Base-by-base conservation (phyloP, 2,797 vertebrate genomes). In the Triplophysa yarkandensis region DNA sequence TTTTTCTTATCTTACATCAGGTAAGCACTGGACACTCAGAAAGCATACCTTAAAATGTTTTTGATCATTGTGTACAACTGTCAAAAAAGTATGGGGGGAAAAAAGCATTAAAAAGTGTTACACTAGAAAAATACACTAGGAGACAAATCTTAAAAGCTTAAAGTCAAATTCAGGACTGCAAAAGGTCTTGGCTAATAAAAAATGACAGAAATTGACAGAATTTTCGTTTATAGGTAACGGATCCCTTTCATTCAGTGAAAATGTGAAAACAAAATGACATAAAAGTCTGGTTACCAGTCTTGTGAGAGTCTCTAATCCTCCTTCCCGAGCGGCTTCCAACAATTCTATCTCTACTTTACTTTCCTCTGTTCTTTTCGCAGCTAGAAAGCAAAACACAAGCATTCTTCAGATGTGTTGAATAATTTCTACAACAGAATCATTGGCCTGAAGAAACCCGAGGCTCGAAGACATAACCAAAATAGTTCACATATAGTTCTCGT, bases 321-420 rank as follows among this genome's bases (percentile, higher is more conserved):
- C 97, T 81, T 99, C 97, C 82, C 96, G 91, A 25, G 94, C 93
- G 63, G 95, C 94, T 77, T 92, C 92, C 81, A 98, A 79, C 76
- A 98, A 92, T 62, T 93, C 78, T 79, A 96, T 95, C 86, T 98
- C 97, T 60, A 94, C 87, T 78, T 98, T 98, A 80, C 95, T 95
- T 89, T 96, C 94, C 78, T 98, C 95, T 2, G 97, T 99, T 52
- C 94, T 92, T 89, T 96, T 94, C 48, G 95, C 95, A 76, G 96
- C 97, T 98, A 81, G 75, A 6, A 32, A 55, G 34, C 58, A 55
- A 9, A 2, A 67, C 64, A 71, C 16, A 48, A 60, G 41, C 8
- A 65, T 19, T 19, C 19, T 28, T 16, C 4, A 19, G 28, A 16
- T 34, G 13, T 30, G 4, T 19, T 21, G 11, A 3, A n/a, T n/a